phyloP scores from a whole-genome alignment of 2,113 vertebrate species.

The Meriones unguiculatus region DNA sequence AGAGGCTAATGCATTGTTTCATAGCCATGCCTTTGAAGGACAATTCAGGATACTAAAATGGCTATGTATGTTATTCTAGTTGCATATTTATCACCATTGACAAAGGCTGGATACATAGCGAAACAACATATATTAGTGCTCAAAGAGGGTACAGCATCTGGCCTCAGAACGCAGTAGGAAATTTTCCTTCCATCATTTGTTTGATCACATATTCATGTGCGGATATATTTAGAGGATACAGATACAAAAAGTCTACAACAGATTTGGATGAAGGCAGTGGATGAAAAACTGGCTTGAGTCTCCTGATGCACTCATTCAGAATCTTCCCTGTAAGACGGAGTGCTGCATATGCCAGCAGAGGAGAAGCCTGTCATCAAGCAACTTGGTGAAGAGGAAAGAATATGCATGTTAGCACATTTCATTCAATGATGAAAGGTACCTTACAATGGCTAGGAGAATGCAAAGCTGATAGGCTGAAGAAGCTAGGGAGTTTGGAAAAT shows the following conservation, averaged over 20 bases:
- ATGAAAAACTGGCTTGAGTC: not conserved
- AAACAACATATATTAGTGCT: not conserved
- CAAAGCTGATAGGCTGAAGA: not conserved
- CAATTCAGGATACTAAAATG: not conserved
- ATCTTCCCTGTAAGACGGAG: not conserved
- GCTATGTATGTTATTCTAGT: not conserved
- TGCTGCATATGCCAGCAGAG: not conserved
- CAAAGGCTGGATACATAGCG: not conserved
- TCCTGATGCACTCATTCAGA: constrained; percentile 2
- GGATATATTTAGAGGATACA: not conserved
- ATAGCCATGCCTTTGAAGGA: not conserved
- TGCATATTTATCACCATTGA: not conserved
- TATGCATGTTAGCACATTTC: not conserved
- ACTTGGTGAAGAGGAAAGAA: not conserved
- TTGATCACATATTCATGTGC: not conserved
- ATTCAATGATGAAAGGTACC: not conserved
- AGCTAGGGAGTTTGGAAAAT: not conserved
- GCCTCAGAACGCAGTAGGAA: not conserved
- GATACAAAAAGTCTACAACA: not conserved
- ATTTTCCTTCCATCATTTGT: constrained; percentile 1
- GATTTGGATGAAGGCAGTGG: not conserved
- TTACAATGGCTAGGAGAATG: not conserved
- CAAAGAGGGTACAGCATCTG: not conserved
- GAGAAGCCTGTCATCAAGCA: not conserved
- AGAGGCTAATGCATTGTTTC: not conserved